phyloP scores from a whole-genome alignment of 1,140 invertebrate species.

The Nephila pilipes region DNA sequence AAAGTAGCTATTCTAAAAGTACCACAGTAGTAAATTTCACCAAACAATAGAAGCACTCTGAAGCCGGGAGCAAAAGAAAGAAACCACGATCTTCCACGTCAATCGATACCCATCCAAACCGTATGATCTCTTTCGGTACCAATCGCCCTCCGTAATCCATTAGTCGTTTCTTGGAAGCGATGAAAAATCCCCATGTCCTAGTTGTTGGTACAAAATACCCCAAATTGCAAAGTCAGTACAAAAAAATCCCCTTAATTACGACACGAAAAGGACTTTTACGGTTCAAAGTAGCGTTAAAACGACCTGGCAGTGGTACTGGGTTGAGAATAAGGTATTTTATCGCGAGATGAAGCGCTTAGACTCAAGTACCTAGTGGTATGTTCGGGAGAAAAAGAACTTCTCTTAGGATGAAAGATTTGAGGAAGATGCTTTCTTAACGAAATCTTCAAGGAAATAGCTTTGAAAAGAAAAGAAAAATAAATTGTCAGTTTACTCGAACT shows the following conservation, averaged over 20 bases:
- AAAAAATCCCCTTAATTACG: slow-evolving; percentile 33
- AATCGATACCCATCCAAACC: background rate
- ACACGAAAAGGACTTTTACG: background rate
- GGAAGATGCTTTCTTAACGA: too few relatives aligned
- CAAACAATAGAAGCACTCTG: slow-evolving; percentile 1
- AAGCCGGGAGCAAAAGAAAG: background rate
- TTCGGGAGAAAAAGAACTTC: background rate
- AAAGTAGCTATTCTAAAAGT: background rate
- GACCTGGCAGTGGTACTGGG: background rate
- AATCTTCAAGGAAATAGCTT: too few relatives aligned
- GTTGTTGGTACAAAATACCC: slow-evolving; percentile 2
- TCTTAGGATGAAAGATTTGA: background rate
- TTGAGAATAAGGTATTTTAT: background rate
- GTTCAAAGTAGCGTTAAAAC: background rate
- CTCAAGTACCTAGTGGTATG: background rate
- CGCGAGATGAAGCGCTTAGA: background rate
- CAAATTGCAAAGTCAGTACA: slow-evolving; percentile 60
- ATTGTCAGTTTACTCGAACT: too few relatives aligned
- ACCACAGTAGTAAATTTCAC: background rate
- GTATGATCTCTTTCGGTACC: background rate
- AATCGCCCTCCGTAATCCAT: slow-evolving; percentile 54
- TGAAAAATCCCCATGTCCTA: slow-evolving; percentile 33
- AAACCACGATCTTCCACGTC: background rate
- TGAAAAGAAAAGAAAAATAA: too few relatives aligned
- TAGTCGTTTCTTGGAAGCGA: background rate